Evolutionary conservation across 2,888 invertebrate species (phyloP).

Genomic region (Monochamus alternatus): DNA sequence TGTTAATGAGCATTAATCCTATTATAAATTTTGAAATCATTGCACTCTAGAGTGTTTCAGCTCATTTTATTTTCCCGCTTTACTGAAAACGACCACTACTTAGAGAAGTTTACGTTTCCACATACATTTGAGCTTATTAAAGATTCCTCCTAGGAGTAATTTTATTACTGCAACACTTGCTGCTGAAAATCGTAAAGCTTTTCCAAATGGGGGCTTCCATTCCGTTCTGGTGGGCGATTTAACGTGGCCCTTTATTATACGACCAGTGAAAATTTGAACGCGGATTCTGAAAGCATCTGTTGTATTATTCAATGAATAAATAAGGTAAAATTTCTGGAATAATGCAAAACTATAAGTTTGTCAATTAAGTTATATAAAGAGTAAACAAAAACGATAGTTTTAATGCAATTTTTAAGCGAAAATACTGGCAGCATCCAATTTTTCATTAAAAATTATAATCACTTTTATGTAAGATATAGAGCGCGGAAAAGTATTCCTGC

Average conservation of each 20-base stretch:
- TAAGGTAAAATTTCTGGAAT: background rate
- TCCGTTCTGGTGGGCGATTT: conserved; percentile 18
- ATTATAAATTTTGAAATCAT: background rate
- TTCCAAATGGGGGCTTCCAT: conserved; percentile 3
- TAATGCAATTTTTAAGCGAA: too few relatives aligned
- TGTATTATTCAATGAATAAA: background rate
- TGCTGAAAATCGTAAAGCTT: conserved; percentile 31
- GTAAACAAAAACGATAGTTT: too few relatives aligned
- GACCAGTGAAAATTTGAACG: conserved; percentile 22
- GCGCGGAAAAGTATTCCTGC: too few relatives aligned
- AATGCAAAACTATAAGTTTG: background rate
- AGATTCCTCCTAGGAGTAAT: conserved; percentile 41
- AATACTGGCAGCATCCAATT: too few relatives aligned
- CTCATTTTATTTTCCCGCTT: background rate
- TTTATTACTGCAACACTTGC: conserved; percentile 40
- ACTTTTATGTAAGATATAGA: too few relatives aligned
- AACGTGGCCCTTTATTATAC: conserved; percentile 16
- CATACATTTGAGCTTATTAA: conserved; percentile 36
- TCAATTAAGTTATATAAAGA: too few relatives aligned
- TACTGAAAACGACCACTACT: background rate
- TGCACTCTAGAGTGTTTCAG: too few relatives aligned
- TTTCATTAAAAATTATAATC: too few relatives aligned
- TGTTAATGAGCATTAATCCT: background rate
- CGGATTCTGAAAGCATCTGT: background rate
- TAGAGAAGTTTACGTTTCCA: background rate